These are phyloP conservation scores for Galemys pyrenaicus DNA, from an alignment of 2,113 vertebrate genomes.

Conservation along the genomic window DNA sequence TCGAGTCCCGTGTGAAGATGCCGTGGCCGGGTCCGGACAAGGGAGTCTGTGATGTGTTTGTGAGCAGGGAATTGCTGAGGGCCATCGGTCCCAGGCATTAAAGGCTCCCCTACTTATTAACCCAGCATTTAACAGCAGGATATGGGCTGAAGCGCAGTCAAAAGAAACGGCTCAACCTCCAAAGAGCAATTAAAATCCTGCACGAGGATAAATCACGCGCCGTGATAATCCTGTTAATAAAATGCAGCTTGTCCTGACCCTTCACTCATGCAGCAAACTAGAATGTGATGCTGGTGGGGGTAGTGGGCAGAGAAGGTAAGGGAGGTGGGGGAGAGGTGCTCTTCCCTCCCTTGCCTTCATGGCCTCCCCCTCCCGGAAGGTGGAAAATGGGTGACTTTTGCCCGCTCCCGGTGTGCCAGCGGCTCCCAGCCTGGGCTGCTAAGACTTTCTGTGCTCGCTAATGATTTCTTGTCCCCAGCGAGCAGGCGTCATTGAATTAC, in stretches of 20 bases:
- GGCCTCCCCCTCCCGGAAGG: not conserved
- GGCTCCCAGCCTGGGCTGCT: slow-evolving; percentile 79
- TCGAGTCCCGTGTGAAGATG: slow-evolving; percentile 35
- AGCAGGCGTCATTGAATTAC: slow-evolving; percentile 87
- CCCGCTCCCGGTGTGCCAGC: slow-evolving; percentile 56
- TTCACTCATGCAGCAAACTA: slow-evolving; percentile 88
- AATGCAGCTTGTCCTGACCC: slow-evolving; percentile 92
- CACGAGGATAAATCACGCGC: slow-evolving; percentile 91
- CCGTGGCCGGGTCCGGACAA: slow-evolving; percentile 21
- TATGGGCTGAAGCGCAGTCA: slow-evolving; percentile 89
- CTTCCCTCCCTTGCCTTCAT: not conserved
- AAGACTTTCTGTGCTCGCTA: slow-evolving; percentile 84
- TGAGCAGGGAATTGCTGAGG: slow-evolving; percentile 86
- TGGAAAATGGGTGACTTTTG: slow-evolving; percentile 81
- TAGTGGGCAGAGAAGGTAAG: slow-evolving; percentile 75
- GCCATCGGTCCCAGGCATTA: slow-evolving; percentile 88
- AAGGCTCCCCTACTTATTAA: slow-evolving; percentile 90
- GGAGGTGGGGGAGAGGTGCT: slow-evolving; percentile 66
- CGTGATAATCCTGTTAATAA: slow-evolving; percentile 92
- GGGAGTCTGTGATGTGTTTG: slow-evolving; percentile 81
- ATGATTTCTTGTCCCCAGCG: slow-evolving; percentile 89
- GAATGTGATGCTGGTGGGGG: slow-evolving; percentile 85
- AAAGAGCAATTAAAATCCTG: slow-evolving; percentile 92
- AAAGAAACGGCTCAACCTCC: slow-evolving; percentile 90
- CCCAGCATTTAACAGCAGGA: slow-evolving; percentile 91